Evolutionary conservation across 2,113 vertebrate genomes (phyloP), one percentile per base, ranked within the genome.

Genomic region (Platycercus adscitus): DNA sequence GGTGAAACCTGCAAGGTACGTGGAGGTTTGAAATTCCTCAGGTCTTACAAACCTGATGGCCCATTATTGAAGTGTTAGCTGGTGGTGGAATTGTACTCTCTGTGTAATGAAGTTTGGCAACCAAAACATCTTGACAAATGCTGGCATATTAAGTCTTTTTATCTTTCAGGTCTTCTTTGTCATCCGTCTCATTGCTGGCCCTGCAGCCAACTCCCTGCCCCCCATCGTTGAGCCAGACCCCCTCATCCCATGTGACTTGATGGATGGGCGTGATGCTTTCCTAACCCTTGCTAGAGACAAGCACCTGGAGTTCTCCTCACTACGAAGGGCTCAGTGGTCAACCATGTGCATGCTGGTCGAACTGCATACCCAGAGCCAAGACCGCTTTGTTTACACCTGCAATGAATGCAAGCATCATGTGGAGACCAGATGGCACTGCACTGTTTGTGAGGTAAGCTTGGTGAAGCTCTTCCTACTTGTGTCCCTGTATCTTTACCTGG

Each of bases 291-390:
- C 99, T 16, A 98, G 99, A 93, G 99, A 99, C 97, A 99, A 99
- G 94, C 99, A 99, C 96, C 97, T 99, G 96, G 99, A 99, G 98
- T 99, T 99, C 98, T 99, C 99, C 41, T 99, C 99, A 2, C 97
- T 99, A 16, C 97, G 99, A 63, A 98, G 99, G 91, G 99, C 99
- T 91, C 98, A 98, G 98, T 99, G 99, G 99, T 99, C 99, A 86
- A 99, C 99, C 88, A 99, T 99, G 99, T 99, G 99, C 91, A 99
- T 99, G 99, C 94, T 99, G 95, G 99, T 99, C 96, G 99, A 99
- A 94, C 98, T 99, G 87, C 99, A 99, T 96, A 99, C 99, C 64
- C 99, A 99, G 98, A 99, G 99, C 98, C 99, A 99, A 97, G 99
- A 99, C 92, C 99, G 99, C 91, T 99, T 99, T 33, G 99, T 99